These are phyloP conservation scores for Heteronetta atricapilla DNA, from an alignment of 2,113 vertebrate species.

Conservation along the genomic window DNA sequence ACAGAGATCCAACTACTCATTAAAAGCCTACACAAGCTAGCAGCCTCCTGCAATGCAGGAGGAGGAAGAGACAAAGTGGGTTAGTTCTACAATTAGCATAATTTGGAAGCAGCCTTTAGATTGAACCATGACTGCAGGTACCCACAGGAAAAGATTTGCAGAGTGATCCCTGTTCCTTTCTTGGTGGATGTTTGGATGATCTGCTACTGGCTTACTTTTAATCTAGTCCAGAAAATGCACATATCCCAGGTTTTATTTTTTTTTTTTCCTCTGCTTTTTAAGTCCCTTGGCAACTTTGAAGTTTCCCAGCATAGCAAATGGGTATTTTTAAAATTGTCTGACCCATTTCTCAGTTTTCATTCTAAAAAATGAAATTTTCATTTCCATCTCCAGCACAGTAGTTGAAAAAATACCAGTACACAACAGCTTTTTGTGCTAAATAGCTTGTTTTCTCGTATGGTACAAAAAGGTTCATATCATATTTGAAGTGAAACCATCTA, in stretches of 20 bases:
- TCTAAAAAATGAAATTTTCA: not conserved
- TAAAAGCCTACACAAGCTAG: not conserved
- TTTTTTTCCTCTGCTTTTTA: not conserved
- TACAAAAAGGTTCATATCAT: not conserved
- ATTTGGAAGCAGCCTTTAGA: not conserved
- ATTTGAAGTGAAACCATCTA: not conserved
- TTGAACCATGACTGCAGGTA: not conserved
- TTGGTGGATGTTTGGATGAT: not conserved
- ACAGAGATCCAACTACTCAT: not conserved
- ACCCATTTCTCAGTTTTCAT: not conserved
- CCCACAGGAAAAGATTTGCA: not conserved
- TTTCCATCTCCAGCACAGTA: not conserved
- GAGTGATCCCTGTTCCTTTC: not conserved
- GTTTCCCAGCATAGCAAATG: not conserved
- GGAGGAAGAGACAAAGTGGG: not conserved
- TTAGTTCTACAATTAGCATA: not conserved
- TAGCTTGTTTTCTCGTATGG: accelerated
- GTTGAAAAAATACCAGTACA: not conserved
- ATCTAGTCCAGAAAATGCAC: not conserved
- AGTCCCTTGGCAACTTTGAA: not conserved
- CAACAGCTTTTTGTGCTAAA: not conserved
- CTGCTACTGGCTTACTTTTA: not conserved
- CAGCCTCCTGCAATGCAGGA: not conserved
- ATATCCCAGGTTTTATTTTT: not conserved
- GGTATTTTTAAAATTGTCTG: not conserved